Evolutionary conservation across 2,888 invertebrate species (phyloP).

Genomic region (Drosophila testacea): DNA sequence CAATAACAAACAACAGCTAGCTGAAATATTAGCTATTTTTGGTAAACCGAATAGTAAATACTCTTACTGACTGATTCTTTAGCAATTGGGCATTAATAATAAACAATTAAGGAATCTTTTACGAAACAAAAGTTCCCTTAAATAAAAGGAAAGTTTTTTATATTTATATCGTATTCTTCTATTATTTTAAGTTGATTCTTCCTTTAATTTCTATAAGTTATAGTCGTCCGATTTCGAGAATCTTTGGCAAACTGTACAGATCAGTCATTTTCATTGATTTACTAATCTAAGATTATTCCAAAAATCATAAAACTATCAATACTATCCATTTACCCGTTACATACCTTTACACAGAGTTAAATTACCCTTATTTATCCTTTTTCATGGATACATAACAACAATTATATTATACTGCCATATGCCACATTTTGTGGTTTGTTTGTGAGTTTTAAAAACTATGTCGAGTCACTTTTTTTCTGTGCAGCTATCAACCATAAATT

Average conservation of each 20-base stretch:
- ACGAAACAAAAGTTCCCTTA: neutral
- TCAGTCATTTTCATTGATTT: too few species aligned
- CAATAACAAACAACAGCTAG: conserved; percentile 24
- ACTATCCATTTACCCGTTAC: neutral
- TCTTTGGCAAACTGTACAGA: too few species aligned
- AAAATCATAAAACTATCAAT: too few species aligned
- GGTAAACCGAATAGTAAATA: conserved; percentile 5
- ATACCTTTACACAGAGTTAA: neutral
- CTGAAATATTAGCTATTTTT: neutral
- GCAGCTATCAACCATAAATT: conserved; percentile 28
- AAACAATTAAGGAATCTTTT: neutral
- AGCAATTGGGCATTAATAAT: neutral
- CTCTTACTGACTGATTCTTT: neutral
- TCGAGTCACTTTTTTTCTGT: conserved; percentile 18
- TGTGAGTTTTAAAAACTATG: conserved; percentile 36
- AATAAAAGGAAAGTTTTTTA: too few species aligned
- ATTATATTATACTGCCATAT: conserved; percentile 41
- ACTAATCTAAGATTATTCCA: too few species aligned
- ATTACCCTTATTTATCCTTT: neutral
- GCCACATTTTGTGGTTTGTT: conserved; percentile 53
- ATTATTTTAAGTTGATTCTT: too few species aligned
- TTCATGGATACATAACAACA: conserved; percentile 17
- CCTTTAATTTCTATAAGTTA: too few species aligned
- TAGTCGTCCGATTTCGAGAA: too few species aligned
- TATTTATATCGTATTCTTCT: too few species aligned